Evolutionary conservation across 2,888 invertebrate species (phyloP).

Genomic region (Gastracanthus pulcherrimus): DNA sequence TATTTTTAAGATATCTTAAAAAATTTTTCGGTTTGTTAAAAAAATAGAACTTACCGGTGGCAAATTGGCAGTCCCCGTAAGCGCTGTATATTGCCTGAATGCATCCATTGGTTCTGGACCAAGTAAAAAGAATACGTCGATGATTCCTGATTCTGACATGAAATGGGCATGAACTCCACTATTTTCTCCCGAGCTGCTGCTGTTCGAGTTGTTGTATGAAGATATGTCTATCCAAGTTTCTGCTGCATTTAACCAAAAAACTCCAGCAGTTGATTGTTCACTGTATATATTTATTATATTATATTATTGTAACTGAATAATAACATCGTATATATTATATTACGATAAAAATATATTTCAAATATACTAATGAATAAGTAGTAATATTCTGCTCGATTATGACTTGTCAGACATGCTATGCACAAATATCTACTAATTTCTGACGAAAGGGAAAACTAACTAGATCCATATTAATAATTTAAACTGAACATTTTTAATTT

Average conservation of each 20-base stretch:
- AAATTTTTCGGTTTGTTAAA: background rate
- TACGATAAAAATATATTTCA: too few species aligned
- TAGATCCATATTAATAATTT: too few species aligned
- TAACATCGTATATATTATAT: too few species aligned
- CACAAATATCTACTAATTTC: too few species aligned
- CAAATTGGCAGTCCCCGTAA: constrained; percentile 78
- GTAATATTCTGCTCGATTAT: too few species aligned
- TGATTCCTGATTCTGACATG: constrained; percentile 97
- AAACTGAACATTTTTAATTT: too few species aligned
- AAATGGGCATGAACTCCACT: constrained; percentile 82
- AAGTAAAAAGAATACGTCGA: constrained; percentile 72
- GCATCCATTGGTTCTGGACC: background rate
- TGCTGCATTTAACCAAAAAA: constrained; percentile 88
- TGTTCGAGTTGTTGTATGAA: background rate
- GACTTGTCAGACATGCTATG: too few species aligned
- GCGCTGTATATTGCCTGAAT: background rate
- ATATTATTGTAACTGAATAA: too few species aligned
- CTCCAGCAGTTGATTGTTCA: constrained; percentile 80
- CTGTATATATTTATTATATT: too few species aligned
- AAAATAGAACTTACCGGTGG: background rate
- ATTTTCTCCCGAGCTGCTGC: background rate
- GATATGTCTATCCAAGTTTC: background rate
- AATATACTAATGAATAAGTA: too few species aligned
- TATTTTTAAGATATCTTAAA: too few species aligned
- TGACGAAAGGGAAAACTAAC: too few species aligned